These are phyloP conservation scores for Diabrotica virgifera DNA, from an alignment of 1,140 invertebrate genomes.

Conservation along the genomic window DNA sequence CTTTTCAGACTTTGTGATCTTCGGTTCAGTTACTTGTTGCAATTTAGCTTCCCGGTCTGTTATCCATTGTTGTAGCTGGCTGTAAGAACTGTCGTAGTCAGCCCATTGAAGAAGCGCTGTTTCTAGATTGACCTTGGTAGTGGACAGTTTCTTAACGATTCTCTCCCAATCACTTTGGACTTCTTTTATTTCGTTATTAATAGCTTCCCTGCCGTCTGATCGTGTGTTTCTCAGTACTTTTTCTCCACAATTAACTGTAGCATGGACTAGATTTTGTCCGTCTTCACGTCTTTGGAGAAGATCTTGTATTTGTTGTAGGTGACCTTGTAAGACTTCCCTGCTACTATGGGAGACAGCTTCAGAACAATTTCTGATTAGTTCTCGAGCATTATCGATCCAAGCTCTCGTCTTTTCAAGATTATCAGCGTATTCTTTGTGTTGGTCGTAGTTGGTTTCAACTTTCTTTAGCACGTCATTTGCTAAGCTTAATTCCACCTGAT, in stretches of 20 bases:
- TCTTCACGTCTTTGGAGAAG: slow-evolving; percentile 81
- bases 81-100: slow-evolving; percentile 90
- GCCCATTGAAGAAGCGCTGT: slow-evolving; percentile 91
- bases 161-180: slow-evolving; percentile 92
- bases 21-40: slow-evolving; percentile 88
- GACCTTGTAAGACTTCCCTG: slow-evolving; percentile 78
- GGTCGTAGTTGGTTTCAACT: slow-evolving; percentile 84
- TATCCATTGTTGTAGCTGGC: slow-evolving; percentile 93
- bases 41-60: slow-evolving; percentile 88
- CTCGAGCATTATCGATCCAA: slow-evolving; percentile 87
- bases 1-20: slow-evolving; percentile 74
- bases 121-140: slow-evolving; percentile 88
- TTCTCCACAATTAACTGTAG: slow-evolving; percentile 88
- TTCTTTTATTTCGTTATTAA: slow-evolving; percentile 84
- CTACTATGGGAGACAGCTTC: slow-evolving; percentile 76
- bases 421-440: slow-evolving; percentile 81
- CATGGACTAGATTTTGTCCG: slow-evolving; percentile 85
- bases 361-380: slow-evolving; percentile 76
- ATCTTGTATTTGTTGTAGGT: slow-evolving; percentile 80
- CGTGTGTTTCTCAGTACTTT: slow-evolving; percentile 85
- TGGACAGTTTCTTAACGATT: slow-evolving; percentile 87
- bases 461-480: slow-evolving; percentile 92
- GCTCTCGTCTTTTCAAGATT: slow-evolving; percentile 75
- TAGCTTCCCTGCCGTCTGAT: slow-evolving; percentile 84
- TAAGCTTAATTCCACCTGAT: slow-evolving; percentile 85